phyloP scores from a whole-genome alignment of 2,888 invertebrate species.

The Anaspis maculata region DNA sequence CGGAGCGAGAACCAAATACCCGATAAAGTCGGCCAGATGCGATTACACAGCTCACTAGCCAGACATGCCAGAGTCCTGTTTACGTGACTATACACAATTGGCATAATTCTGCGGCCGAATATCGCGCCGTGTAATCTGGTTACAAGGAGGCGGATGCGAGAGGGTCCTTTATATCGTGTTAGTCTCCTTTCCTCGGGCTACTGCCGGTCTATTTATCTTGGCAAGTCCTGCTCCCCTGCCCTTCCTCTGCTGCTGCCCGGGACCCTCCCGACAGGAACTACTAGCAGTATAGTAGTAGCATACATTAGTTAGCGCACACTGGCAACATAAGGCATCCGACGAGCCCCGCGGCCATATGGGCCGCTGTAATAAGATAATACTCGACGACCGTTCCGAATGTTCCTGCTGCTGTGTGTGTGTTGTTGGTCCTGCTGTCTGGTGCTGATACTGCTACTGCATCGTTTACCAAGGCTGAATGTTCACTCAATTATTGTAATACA shows the following conservation, averaged over 20 bases:
- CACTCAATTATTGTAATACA: too few species aligned
- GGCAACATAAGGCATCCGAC: conserved; percentile 38
- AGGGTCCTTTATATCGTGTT: conserved; percentile 41
- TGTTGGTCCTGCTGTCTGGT: too few species aligned
- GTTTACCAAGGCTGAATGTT: too few species aligned
- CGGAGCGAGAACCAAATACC: conserved; percentile 9
- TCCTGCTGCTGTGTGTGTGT: too few species aligned
- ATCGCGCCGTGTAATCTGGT: conserved; percentile 37
- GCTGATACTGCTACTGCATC: too few species aligned
- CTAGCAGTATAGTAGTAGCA: too few species aligned
- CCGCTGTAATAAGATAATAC: conserved; percentile 37
- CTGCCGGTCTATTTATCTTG: conserved; percentile 42
- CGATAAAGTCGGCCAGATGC: conserved; percentile 11
- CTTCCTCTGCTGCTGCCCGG: too few species aligned
- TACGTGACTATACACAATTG: conserved; percentile 23
- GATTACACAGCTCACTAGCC: conserved; percentile 17
- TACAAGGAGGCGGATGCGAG: conserved; percentile 29
- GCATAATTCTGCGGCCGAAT: conserved; percentile 27
- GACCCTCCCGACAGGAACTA: too few species aligned
- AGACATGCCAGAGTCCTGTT: conserved; percentile 19
- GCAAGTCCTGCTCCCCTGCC: conserved; percentile 29
- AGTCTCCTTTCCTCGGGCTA: conserved; percentile 38
- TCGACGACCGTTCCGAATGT: conserved; percentile 9
- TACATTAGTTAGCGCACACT: conserved; percentile 34
- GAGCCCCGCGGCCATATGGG: conserved; percentile 34